These are phyloP conservation scores for Drosophila emarginata DNA, from an alignment of 2,888 invertebrate genomes.

Conservation along the genomic window DNA sequence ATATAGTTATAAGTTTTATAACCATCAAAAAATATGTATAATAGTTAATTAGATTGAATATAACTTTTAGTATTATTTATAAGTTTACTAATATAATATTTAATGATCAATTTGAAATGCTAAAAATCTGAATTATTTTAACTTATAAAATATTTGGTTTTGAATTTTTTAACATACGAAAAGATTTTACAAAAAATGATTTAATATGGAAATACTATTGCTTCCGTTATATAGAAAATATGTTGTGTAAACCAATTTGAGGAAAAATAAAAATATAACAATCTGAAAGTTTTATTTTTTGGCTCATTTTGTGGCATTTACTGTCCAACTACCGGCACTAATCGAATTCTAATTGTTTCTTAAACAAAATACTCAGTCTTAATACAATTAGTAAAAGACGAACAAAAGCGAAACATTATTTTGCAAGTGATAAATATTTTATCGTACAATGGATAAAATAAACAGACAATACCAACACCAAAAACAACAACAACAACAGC, in stretches of 20 bases:
- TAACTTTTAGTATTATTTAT: too few relatives aligned
- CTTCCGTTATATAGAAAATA: too few relatives aligned
- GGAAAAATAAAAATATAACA: neutral
- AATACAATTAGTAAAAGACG: constrained; percentile 3
- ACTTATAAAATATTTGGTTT: too few relatives aligned
- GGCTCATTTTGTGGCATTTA: constrained; percentile 1
- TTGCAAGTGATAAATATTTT: constrained; percentile 8
- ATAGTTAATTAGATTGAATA: too few relatives aligned
- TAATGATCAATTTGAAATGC: too few relatives aligned
- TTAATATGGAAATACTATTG: neutral
- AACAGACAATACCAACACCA: neutral
- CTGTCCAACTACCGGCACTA: neutral
- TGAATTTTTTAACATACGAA: too few relatives aligned
- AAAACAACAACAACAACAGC: neutral
- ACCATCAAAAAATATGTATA: too few relatives aligned
- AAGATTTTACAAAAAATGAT: neutral
- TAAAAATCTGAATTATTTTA: too few relatives aligned
- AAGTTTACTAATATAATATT: too few relatives aligned
- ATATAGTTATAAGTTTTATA: too few relatives aligned
- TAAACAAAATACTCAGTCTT: neutral
- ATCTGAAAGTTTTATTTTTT: neutral
- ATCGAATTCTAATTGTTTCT: constrained; percentile 3
- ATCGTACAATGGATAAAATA: constrained; percentile 7
- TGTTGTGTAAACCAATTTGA: neutral
- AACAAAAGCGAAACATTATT: constrained; percentile 4